Evolutionary conservation across 2,113 vertebrate genomes (phyloP), one percentile per base, ranked within the genome.

Genomic region (Empidonax alnorum): DNA sequence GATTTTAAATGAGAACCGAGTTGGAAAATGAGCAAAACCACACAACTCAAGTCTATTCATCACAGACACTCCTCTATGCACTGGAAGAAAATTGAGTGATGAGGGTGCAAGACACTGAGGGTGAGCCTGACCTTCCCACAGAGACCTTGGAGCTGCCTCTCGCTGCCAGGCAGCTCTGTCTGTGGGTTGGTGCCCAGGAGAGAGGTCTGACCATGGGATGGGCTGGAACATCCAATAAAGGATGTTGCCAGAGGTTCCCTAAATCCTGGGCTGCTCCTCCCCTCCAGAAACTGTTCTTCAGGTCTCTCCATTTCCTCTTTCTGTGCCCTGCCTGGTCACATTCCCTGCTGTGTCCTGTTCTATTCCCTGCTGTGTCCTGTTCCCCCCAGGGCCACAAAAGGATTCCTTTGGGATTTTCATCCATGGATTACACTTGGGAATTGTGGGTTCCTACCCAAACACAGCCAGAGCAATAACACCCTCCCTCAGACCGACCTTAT

Each of bases 21-120:
- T 72, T 67, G 66, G 93, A 76, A 85, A 93, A 95, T 3, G 67
- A 89, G 67, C 31, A 65, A 93, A 96, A 61, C 6, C 89, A 47
- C 91, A 79, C 81, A 84, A 55, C 35, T n/a, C 65, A 4, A 37
- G 78, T 6, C 65, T 21, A 46, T 74, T 28, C 58, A 69, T 81
- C 94, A 87, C 49, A 81, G 50, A 17, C 24, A 25, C 4, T 27
- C 55, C 31, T 37, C 2, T 1, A 23, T 1, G 12, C 3, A 1
- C 5, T 20, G 39, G 55, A 41, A 39, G 63, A 81, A 55, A 87
- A 8, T 0, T 4, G 22, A 59, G 8, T 17, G 24, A 9, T 2
- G 42, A 52, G 58, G 46, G 66, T 13, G 30, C 19, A n/a, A 31
- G 66, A 6, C 39, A 17, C 2, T 6, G 11, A n/a, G 30, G 50